A percentile compares a stretch with the other conserved stretches of the same genome.
phyloP scores from a whole-genome alignment of 2,888 invertebrate genomes.

The Drosophila monieri region DNA sequence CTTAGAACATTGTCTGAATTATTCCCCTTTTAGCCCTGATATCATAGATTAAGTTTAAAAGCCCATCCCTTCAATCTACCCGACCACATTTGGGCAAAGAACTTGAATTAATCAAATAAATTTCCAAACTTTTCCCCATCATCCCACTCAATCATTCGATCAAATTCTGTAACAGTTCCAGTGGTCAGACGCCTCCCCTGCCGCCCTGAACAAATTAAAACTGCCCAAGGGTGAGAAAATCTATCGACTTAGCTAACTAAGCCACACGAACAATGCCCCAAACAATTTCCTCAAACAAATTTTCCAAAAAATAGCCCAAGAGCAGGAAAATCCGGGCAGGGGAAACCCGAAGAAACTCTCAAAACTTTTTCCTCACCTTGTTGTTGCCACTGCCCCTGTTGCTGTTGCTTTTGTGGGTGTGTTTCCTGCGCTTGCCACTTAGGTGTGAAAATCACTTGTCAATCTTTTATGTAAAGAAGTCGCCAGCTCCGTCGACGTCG shows the following conservation, averaged over 20 bases:
- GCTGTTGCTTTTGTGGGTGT: slow-evolving; percentile 17
- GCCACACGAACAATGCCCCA: slow-evolving; percentile 41
- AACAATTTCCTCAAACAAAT: slow-evolving; percentile 42
- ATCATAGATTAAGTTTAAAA: slow-evolving; percentile 1
- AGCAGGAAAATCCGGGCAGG: neutral
- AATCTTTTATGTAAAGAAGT: slow-evolving; percentile 76
- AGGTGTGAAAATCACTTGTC: slow-evolving; percentile 77
- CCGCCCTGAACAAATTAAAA: slow-evolving; percentile 53
- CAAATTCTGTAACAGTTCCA: slow-evolving; percentile 29
- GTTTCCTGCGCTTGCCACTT: slow-evolving; percentile 52
- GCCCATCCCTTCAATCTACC: slow-evolving; percentile 13
- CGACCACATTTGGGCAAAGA: slow-evolving; percentile 5
- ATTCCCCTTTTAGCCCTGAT: neutral
- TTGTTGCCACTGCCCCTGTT: slow-evolving; percentile 32
- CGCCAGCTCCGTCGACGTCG: slow-evolving; percentile 20
- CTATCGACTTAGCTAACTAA: slow-evolving; percentile 49
- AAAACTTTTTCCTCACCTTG: slow-evolving; percentile 44
- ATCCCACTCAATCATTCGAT: slow-evolving; percentile 30
- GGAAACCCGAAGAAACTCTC: slow-evolving; percentile 15
- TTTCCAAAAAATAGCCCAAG: slow-evolving; percentile 28
- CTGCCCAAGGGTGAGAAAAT: slow-evolving; percentile 22
- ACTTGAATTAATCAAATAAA: slow-evolving; percentile 18
- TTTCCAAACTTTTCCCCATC: slow-evolving; percentile 7
- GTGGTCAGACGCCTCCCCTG: slow-evolving; percentile 5
- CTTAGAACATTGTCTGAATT: neutral